Conservation (phyloP, 2,113 vertebrate genomes). For the Sisor rabdophorus region DNA sequence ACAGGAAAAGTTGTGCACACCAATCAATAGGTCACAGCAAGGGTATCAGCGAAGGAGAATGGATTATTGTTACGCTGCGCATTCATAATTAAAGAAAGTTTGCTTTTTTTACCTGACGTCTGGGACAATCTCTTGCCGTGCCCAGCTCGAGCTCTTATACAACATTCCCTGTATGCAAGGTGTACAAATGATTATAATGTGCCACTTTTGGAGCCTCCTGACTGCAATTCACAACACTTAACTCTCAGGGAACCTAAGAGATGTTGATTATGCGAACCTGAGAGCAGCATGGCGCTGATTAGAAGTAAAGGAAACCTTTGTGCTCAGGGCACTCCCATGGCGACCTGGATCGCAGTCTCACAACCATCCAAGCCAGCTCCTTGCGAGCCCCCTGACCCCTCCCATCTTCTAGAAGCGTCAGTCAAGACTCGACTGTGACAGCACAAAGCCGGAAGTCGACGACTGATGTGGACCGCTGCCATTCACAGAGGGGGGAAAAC, state of each 20-base stretch:
- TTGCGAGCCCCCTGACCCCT: constrained; percentile 57
- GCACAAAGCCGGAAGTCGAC: constrained; percentile 37
- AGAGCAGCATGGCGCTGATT: constrained; percentile 44
- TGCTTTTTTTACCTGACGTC: background rate
- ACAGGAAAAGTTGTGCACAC: constrained; percentile 15
- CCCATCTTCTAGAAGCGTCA: constrained; percentile 61
- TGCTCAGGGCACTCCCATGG: constrained; percentile 12
- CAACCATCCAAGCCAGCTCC: constrained; percentile 21
- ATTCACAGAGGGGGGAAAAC: constrained; percentile 57
- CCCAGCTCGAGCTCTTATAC: background rate
- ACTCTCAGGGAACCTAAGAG: constrained; percentile 10
- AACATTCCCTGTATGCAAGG: background rate
- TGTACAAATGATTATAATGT: constrained; percentile 35
- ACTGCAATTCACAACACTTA: constrained; percentile 38
- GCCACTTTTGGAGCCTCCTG: constrained; percentile 33
- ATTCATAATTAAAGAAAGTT: constrained; percentile 20
- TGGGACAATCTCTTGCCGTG: constrained; percentile 1
- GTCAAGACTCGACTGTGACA: constrained; percentile 59
- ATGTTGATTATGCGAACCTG: constrained; percentile 36
- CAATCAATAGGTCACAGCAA: constrained; percentile 9
- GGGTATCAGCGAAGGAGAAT: constrained; percentile 9
- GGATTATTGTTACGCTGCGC: background rate
- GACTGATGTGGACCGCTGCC: constrained; percentile 63
- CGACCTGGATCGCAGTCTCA: constrained; percentile 5
- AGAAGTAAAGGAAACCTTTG: constrained; percentile 28